Evolutionary conservation across 2,113 vertebrate genomes (phyloP).

Genomic region (Anser brachyrhynchus): DNA sequence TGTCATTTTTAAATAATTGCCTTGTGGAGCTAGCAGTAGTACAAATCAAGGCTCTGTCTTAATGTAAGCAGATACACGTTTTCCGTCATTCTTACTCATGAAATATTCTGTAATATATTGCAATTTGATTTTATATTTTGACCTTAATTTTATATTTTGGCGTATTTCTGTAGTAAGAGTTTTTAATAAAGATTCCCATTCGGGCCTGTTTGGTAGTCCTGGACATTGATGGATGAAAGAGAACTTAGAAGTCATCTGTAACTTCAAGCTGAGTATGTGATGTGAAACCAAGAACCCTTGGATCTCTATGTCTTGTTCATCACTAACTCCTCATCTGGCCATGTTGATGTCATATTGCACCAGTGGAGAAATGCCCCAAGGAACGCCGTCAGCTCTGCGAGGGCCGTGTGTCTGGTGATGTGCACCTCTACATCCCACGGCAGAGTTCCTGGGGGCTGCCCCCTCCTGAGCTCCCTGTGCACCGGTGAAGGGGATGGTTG

Average conservation of each 20-base stretch:
- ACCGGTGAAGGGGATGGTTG: rapidly evolving
- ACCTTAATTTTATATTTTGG: not conserved
- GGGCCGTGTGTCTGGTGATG: rapidly evolving
- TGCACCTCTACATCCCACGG: not conserved
- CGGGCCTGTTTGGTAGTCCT: not conserved
- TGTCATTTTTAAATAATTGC: not conserved
- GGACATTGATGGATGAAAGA: not conserved
- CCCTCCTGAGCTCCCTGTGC: rapidly evolving
- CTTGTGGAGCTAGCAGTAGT: not conserved
- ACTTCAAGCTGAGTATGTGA: not conserved
- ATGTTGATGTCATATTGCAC: rapidly evolving
- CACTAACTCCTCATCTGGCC: rapidly evolving
- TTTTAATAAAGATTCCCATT: not conserved
- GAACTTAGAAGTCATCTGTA: not conserved
- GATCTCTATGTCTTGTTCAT: not conserved
- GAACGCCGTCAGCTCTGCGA: rapidly evolving
- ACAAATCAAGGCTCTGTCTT: not conserved
- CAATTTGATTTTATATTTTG: not conserved
- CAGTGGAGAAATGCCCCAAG: not conserved
- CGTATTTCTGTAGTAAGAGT: not conserved
- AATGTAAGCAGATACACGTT: not conserved
- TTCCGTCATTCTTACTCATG: not conserved
- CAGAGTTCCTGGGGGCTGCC: rapidly evolving
- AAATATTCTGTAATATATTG: not conserved
- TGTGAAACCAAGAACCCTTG: not conserved